Base-by-base conservation (phyloP, 2,888 invertebrate species). In the Yponomeuta malinellus region DNA sequence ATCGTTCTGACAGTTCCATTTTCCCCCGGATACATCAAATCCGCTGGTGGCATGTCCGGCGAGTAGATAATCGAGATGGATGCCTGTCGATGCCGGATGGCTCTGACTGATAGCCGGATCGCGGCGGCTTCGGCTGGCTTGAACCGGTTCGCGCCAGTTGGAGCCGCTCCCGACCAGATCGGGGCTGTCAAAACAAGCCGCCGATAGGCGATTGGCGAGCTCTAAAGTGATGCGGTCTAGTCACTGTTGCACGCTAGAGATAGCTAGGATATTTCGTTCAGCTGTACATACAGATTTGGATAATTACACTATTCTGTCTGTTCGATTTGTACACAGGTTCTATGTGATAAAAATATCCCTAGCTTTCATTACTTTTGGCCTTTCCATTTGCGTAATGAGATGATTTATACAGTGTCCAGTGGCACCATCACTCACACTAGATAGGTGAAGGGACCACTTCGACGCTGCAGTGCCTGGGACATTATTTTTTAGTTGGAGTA, bases 31-130 rank as follows among this genome's bases (percentile, higher is more conserved):
- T 33, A 65, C 33, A 31, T 65, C 65, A 65, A 65, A 65, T 33
- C 33, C 31, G 52, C 52, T 15, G 52, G 29, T 10, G 10, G 65
- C 33, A 23, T 29, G 29, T 65, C 33, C 31, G 31, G 31, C 65
- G 65, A 65, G 29, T 65, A 65, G 65, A 65, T 65, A 31, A 65
- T 33, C 31, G 29, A 65, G 65, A 65, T 65, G 29, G 65, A 65
- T 65, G 65, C 33, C 65, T 65, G 65, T 65, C 65, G 65, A 65
- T 65, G 65, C 65, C 65, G 33, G 65, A 29, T 33, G 65, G 31
- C 33, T 10, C 31, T 65, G 65, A 65, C 65, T 65, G 65, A 65
- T 65, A 29, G 65, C 12, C 33, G 64, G 52, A 59, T 59, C 52
- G 52, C 52, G 52, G 52, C 52, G 52, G 52, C 52, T 59, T 59